phyloP scores from a whole-genome alignment of 2,888 invertebrate species.

The Helleia helle region DNA sequence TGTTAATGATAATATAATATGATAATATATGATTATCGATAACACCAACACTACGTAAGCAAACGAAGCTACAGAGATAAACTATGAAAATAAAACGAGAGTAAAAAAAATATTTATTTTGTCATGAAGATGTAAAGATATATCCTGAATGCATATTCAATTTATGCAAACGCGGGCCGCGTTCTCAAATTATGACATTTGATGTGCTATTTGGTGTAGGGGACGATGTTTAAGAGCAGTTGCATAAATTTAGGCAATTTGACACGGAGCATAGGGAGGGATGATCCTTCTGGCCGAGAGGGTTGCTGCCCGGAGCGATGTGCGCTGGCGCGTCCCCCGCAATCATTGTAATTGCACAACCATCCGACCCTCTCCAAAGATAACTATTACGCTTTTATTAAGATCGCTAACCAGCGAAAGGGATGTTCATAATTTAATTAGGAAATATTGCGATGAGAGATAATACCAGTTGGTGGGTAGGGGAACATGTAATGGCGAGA shows the following conservation, averaged over 20 bases:
- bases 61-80: too few species aligned
- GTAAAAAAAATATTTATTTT: conserved; percentile 12
- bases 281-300: conserved; percentile 14
- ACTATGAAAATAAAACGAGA: too few species aligned
- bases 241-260: conserved; percentile 71
- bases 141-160: conserved; percentile 14
- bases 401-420: conserved; percentile 58
- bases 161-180: conserved; percentile 46
- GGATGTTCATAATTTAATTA: conserved; percentile 69
- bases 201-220: conserved; percentile 40
- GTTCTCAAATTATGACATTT: conserved; percentile 59
- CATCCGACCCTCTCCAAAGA: conserved; percentile 50
- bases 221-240: conserved; percentile 40
- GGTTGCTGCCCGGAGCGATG: conserved; percentile 15
- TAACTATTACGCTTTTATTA: conserved; percentile 69
- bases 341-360: conserved; percentile 45
- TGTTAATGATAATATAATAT: too few species aligned
- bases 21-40: too few species aligned
- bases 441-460: conserved; percentile 17
- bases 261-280: conserved; percentile 37
- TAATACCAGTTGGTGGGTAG: neutral
- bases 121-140: neutral
- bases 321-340: conserved; percentile 23
- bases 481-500: neutral
- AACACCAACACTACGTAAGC: too few species aligned